Base-by-base conservation (phyloP, 2,888 invertebrate genomes). In the Globia sparganii region DNA sequence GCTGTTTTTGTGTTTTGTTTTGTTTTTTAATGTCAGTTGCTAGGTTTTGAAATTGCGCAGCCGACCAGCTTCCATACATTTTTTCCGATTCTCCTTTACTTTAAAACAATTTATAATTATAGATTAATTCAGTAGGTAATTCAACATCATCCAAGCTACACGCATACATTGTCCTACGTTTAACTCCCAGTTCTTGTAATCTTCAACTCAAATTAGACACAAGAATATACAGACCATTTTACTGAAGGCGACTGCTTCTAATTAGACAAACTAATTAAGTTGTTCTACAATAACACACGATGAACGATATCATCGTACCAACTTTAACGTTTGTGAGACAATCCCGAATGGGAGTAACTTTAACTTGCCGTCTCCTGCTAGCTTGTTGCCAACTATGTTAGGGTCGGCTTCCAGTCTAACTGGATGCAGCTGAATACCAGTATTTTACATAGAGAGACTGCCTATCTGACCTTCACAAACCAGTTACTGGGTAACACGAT, bases 191-290 rank as follows among this genome's bases (percentile, higher is more conserved):
- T 53, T 53, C 49, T 53, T 53, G 3, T 25, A 53, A 53, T 25
- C 49, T 11, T 25, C 15, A n/a, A 72, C 5, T 25, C 6, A 43
- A 43, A 2, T 31, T 56, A 72, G 31, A 25, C 21, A 53, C 37
- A 49, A 62, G 40, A 58, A 28, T 40, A 53, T 31, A 70, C 18
- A 31, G 21, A 71, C 40, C 70, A n/a, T 9, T 18, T n/a, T 18
- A 53, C 75, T 34, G 31, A 8, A 49, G 8, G 25, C 25, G 11
- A 11, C 46, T 28, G 4, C 21, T 34, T 4, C 4, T 64, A 71
- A 71, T 62, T 75, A 71, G 37, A 49, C 40, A 72, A 62, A 56
- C 49, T 62, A 71, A 75, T 43, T 72, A 72, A 64, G n/a, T 43
- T 56, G 15, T n/a, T n/a, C 43, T 25, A 37, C 21, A 25, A 46